Percentiles rank a stretch among this genome's conserved stretches.
phyloP scores from a whole-genome alignment of 2,888 invertebrate genomes.

The Heteromyza rotundicornis region DNA sequence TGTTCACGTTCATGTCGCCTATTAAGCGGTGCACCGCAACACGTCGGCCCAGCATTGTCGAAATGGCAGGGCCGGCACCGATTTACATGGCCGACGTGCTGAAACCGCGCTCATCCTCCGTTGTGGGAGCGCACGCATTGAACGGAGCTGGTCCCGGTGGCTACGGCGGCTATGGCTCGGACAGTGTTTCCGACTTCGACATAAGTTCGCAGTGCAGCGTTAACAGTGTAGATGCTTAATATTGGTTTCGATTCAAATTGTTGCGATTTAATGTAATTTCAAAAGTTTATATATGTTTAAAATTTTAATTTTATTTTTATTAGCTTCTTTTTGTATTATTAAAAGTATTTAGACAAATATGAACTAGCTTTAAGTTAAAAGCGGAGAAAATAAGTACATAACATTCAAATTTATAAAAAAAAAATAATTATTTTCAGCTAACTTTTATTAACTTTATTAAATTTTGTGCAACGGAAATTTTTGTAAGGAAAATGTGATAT shows the following conservation, averaged over 20 bases:
- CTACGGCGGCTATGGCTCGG: constrained; percentile 58
- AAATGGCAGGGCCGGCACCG: constrained; percentile 59
- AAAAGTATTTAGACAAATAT: too few relatives aligned
- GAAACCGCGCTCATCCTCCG: constrained; percentile 39
- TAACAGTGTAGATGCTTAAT: constrained; percentile 55
- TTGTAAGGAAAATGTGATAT: too few relatives aligned
- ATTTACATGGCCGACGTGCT: constrained; percentile 62
- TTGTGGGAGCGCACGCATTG: constrained; percentile 20
- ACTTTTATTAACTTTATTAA: too few relatives aligned
- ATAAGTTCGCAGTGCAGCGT: constrained; percentile 59
- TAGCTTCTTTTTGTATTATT: too few relatives aligned
- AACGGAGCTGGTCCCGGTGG: constrained; percentile 29
- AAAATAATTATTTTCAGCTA: too few relatives aligned
- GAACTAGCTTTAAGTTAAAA: too few relatives aligned
- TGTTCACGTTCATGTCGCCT: constrained; percentile 72
- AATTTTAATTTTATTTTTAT: too few relatives aligned
- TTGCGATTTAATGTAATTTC: not conserved
- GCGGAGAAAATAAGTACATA: too few relatives aligned
- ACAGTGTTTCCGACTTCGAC: constrained; percentile 58
- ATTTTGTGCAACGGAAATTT: too few relatives aligned
- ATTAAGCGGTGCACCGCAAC: constrained; percentile 72
- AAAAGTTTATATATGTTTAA: too few relatives aligned
- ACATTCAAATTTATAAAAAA: too few relatives aligned
- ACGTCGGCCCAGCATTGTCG: constrained; percentile 62
- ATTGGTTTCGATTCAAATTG: not conserved